These are phyloP conservation scores for Macrosoma leucophasiata DNA, from an alignment of 2,888 invertebrate species.

Conservation along the genomic window DNA sequence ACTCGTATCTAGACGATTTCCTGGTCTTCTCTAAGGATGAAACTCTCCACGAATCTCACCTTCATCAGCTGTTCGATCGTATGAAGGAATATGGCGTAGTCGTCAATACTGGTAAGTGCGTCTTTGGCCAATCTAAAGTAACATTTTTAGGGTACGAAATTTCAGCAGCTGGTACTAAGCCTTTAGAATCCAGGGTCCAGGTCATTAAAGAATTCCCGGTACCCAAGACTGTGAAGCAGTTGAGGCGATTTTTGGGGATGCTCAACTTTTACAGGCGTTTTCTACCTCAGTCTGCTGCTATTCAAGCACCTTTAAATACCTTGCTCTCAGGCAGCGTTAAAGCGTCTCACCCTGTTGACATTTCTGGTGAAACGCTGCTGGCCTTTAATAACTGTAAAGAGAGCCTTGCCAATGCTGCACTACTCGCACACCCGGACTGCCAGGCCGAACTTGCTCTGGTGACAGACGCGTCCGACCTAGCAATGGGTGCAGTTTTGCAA, in stretches of 20 bases:
- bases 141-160: slow-evolving; percentile 5
- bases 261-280: slow-evolving; percentile 13
- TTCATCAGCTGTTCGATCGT: slow-evolving; percentile 21
- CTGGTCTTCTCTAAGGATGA: slow-evolving; percentile 25
- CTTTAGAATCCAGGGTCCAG: slow-evolving; percentile 29
- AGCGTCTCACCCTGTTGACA: too few species aligned
- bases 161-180: slow-evolving; percentile 10
- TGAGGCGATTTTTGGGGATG: slow-evolving; percentile 21
- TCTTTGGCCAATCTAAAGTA: too few species aligned
- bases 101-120: slow-evolving; percentile 17
- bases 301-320: slow-evolving; percentile 4
- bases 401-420: too few species aligned
- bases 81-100: slow-evolving; percentile 25
- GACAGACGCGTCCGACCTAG: slow-evolving; percentile 1
- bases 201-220: slow-evolving; percentile 11
- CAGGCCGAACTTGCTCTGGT: too few species aligned
- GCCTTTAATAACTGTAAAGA: too few species aligned
- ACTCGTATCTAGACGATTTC: slow-evolving; percentile 37
- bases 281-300: slow-evolving; percentile 1
- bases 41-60: slow-evolving; percentile 20
- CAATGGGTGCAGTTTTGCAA: neutral
- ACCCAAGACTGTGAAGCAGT: slow-evolving; percentile 15
- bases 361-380: too few species aligned
- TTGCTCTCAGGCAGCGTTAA: too few species aligned
- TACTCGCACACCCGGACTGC: too few species aligned